Base-by-base conservation (phyloP, 2,888 invertebrate species). In the Heliconius cydno region DNA sequence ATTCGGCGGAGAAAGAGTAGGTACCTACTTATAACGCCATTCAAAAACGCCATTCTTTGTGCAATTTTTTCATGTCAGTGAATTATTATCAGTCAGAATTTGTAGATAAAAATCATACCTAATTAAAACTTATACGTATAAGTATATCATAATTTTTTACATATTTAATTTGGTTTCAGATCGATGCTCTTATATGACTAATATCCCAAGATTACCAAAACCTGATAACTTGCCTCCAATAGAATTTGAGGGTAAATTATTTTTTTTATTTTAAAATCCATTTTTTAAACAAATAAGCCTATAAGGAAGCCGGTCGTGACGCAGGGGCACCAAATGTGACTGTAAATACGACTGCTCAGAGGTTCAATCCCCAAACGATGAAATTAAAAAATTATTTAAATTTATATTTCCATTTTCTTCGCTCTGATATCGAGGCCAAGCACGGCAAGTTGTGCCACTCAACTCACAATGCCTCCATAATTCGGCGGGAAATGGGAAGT, bases 101-200 rank as follows among this genome's bases (percentile, higher is more conserved):
- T 52, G 46, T 46, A 71, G 30, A 57, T 72, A 57, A 72, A 57
- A 57, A 34, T 52, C 13, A 72, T 12, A 30, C 30, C 30, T 30
- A 52, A 52, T 12, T 52, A 6, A 72, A 7, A 57, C 30, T 30
- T 57, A 34, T 38, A 57, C 15, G 19, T 52, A 52, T 7, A 52
- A 19, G 19, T 19, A 22, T 22, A 52, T 52, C 52, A 52, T 9
- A 2, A 22, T 52, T 52, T 52, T 9, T 52, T 22, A 19, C 7
- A 22, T 52, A 52, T 22, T 9, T 71, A 38, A 79, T 73, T 81
- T 76, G 68, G 12, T 85, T 86, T 22, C 84, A 88, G 89, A 86
- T 30, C 85, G 89, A 81, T 94, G 94, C 82, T 79, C 81, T 0
- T 93, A 91, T 83, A 94, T 94, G 92, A 84, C 80, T 3, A 87